Evolutionary conservation across 2,888 invertebrate genomes (phyloP), one percentile per base, ranked within the genome.

Genomic region (Lepidocyrtinus sp.): DNA sequence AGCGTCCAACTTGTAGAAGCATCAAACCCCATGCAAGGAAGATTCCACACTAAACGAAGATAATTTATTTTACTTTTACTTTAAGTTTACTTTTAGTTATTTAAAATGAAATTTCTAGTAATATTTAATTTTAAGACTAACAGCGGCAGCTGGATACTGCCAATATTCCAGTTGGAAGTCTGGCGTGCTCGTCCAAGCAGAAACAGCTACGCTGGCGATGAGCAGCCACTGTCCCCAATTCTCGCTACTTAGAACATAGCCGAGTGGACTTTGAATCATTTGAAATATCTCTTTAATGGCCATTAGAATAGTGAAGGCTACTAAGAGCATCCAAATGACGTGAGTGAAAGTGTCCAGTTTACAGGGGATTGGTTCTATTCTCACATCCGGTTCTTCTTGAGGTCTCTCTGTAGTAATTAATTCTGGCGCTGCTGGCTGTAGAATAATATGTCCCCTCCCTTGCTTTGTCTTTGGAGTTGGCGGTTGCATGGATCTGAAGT

Each of bases 281-380:
- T 95, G 94, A 87, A 94, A 94, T 71, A 95, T 88, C 89, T 96
- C 96, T 88, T 96, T 96, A 24, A 85, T 67, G 2, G 87, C 82
- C 72, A 88, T 82, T 15, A 87, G 55, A 27, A 71, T 71, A 5
- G 84, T 74, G 61, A 87, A 83, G 26, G 81, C 70, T 7, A 87
- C 75, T 24, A 87, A 73, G 25, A 86, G 69, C 50, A 77, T 64
- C 84, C 87, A 86, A 12, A 86, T 70, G 1, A 83, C 76, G 19
- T 80, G 82, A 17, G 85, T 25, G 1, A 21, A 2, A 12, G 63
- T 19, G 7, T 27, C 27, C 7, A 75, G 26, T 0, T 63, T 21
- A 62, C 78, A 79, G 1, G 26, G 15, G 5, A 76, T 64, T 1
- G 63, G 63, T 1, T 69, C 69, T 24, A 59, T 45, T 69, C 64